A percentile compares a stretch with the other conserved stretches of the same genome.
These are phyloP conservation scores for Caenorhabditis japonica DNA, from an alignment of 2,888 invertebrate genomes.

Conservation along the genomic window DNA sequence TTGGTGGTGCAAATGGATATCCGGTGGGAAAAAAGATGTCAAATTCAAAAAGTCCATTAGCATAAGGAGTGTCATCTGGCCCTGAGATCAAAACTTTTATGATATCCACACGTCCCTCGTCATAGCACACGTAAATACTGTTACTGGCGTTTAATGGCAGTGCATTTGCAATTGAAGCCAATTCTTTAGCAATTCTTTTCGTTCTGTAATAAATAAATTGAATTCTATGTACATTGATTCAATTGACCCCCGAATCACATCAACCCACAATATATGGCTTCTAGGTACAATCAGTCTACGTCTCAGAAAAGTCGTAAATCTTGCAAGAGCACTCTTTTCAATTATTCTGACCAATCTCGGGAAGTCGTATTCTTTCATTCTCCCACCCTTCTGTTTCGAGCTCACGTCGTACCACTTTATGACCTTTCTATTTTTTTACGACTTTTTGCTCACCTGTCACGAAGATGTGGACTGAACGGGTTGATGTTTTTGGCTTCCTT, in stretches of 20 bases:
- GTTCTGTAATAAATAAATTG: slow-evolving; percentile 46
- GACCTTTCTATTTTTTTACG: slow-evolving; percentile 61
- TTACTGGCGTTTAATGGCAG: slow-evolving; percentile 73
- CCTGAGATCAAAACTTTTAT: slow-evolving; percentile 75
- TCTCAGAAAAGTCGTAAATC: too few species aligned
- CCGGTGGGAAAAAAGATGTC: slow-evolving; percentile 77
- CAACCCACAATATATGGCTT: too few species aligned
- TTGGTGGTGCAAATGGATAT: slow-evolving; percentile 81
- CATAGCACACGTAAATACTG: slow-evolving; percentile 76
- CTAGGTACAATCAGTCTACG: too few species aligned
- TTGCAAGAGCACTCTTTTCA: too few species aligned
- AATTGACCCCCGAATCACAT: too few species aligned
- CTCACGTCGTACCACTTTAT: slow-evolving; percentile 52
- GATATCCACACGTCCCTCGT: slow-evolving; percentile 75
- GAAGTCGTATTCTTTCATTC: too few species aligned
- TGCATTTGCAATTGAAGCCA: slow-evolving; percentile 75
- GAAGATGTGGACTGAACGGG: slow-evolving; percentile 72
- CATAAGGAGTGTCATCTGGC: slow-evolving; percentile 82
- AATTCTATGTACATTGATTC: not conserved
- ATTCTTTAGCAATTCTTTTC: slow-evolving; percentile 67
- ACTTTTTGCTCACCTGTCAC: slow-evolving; percentile 63
- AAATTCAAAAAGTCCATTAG: slow-evolving; percentile 80
- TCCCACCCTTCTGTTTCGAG: too few species aligned
- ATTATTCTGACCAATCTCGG: too few species aligned
- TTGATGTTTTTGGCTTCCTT: slow-evolving; percentile 76